These are phyloP conservation scores for Tenrec ecaudatus DNA, from an alignment of 2,113 vertebrate genomes.

Conservation along the genomic window DNA sequence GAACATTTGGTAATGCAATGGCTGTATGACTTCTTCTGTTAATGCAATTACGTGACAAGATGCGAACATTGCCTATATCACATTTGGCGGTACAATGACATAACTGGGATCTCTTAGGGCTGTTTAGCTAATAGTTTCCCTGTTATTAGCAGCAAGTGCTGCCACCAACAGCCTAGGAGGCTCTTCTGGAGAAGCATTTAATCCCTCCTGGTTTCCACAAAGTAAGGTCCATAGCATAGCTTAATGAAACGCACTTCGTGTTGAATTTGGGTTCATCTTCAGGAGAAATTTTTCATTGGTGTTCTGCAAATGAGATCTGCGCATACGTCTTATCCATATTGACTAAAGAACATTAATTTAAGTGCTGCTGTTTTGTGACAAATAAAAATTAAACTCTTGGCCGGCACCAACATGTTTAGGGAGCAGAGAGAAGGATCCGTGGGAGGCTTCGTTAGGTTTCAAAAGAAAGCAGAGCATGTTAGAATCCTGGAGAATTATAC, in stretches of 20 bases:
- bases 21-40: not conserved
- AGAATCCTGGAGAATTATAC: constrained; percentile 45
- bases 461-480: constrained; percentile 39
- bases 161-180: not conserved
- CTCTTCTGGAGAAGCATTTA: not conserved
- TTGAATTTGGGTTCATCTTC: constrained; percentile 51
- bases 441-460: constrained; percentile 51
- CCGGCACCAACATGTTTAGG: constrained; percentile 53
- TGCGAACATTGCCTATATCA: not conserved
- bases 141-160: not conserved
- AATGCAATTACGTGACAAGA: not conserved
- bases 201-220: not conserved
- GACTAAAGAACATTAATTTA: constrained; percentile 64
- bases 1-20: constrained; percentile 9
- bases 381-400: constrained; percentile 73
- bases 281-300: constrained; percentile 25
- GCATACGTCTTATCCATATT: constrained; percentile 64
- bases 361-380: constrained; percentile 62
- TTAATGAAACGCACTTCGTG: constrained; percentile 46
- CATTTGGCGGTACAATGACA: constrained; percentile 15
- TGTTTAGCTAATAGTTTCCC: not conserved
- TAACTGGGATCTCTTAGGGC: not conserved
- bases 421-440: constrained; percentile 48
- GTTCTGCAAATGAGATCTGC: constrained; percentile 41
- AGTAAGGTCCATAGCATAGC: not conserved